phyloP scores from a whole-genome alignment of 1,140 invertebrate genomes.

The Bactericera cockerelli region DNA sequence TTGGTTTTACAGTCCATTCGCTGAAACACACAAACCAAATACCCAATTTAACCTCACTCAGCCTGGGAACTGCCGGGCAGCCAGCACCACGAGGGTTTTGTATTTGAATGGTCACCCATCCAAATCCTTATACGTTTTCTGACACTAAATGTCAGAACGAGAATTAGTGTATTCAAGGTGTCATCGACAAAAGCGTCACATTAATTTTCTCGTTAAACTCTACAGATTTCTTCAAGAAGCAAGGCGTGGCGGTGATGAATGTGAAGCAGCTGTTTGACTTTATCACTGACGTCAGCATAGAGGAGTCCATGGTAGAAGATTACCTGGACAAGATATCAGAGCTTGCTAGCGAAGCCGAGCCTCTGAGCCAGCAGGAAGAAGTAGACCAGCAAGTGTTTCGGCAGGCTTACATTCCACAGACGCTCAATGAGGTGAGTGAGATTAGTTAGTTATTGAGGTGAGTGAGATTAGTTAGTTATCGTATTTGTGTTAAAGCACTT shows the following conservation, averaged over 20 bases:
- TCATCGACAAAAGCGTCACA: too few species aligned
- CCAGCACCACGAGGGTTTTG: not conserved
- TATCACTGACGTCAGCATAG: constrained; percentile 78
- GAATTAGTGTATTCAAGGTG: too few species aligned
- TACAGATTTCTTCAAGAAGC: constrained; percentile 80
- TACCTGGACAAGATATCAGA: constrained; percentile 56
- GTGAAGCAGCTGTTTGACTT: constrained; percentile 91
- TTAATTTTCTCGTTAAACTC: too few species aligned
- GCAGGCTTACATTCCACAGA: constrained; percentile 84
- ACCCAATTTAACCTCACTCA: not conserved
- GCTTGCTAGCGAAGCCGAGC: constrained; percentile 39
- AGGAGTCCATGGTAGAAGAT: constrained; percentile 62
- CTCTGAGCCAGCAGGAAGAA: constrained; percentile 46
- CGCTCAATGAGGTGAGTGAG: constrained; percentile 70
- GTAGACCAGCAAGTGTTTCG: constrained; percentile 86
- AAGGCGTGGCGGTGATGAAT: constrained; percentile 73
- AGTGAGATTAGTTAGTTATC: too few species aligned
- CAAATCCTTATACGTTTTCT: too few species aligned
- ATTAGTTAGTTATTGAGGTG: too few species aligned
- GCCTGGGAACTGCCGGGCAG: not conserved
- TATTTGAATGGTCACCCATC: not conserved
- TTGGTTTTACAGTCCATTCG: not conserved
- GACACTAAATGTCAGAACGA: too few species aligned
- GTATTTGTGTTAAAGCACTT: too few species aligned
- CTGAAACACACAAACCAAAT: not conserved